Percentiles rank a stretch among this genome's conserved stretches.
phyloP scores from a whole-genome alignment of 2,113 vertebrate genomes.

The Urocynchramus pylzowi region DNA sequence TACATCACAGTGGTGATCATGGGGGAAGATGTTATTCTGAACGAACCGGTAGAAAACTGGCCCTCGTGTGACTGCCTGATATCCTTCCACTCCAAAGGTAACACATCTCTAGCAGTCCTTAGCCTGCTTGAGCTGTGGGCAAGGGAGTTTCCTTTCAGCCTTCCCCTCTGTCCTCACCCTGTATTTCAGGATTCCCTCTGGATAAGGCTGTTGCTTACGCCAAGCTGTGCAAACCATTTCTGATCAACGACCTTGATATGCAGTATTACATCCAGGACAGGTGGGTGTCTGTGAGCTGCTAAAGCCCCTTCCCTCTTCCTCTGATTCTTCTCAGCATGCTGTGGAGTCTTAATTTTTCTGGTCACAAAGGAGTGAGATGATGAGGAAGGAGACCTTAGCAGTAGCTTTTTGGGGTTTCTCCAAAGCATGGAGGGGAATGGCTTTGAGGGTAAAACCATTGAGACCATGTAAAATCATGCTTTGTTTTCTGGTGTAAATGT shows the following conservation, averaged over 20 bases:
- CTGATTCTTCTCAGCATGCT: neutral
- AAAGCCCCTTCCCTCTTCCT: neutral
- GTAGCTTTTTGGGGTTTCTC: neutral
- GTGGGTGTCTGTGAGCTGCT: constrained; percentile 61
- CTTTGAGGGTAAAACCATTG: neutral
- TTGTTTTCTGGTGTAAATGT: neutral
- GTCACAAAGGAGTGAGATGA: neutral
- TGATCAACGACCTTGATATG: constrained; percentile 97
- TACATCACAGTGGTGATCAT: constrained; percentile 97
- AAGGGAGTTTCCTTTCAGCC: neutral
- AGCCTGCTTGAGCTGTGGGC: no score
- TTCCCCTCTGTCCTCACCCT: neutral
- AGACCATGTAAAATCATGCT: neutral
- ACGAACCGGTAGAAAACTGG: constrained; percentile 95
- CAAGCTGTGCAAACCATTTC: constrained; percentile 91
- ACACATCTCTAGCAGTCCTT: neutral
- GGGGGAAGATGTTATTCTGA: constrained; percentile 94
- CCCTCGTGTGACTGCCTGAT: constrained; percentile 96
- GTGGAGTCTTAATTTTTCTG: neutral
- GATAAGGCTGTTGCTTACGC: constrained; percentile 97
- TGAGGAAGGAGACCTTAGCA: neutral
- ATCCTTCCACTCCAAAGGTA: constrained; percentile 98
- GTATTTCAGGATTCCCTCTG: constrained; percentile 87
- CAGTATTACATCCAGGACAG: constrained; percentile 99
- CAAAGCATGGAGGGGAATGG: neutral